Evolutionary conservation across 2,797 vertebrate genomes (phyloP).

Genomic region (Hemibagrus guttatus): DNA sequence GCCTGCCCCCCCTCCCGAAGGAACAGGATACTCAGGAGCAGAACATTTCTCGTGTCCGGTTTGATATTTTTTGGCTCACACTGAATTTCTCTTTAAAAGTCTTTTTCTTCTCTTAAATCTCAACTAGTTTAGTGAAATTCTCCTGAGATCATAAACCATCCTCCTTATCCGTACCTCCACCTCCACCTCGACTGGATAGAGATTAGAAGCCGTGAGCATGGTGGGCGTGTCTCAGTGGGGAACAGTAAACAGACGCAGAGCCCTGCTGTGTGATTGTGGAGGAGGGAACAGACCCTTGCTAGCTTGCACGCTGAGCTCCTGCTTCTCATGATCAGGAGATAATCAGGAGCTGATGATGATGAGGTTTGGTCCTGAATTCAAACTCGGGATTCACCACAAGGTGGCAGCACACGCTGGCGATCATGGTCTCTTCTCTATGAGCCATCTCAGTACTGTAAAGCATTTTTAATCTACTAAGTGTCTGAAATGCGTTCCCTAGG

Average conservation of each 20-base stretch:
- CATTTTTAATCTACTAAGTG: not conserved
- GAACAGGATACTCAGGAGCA: too few relatives aligned
- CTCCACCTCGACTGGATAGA: constrained; percentile 56
- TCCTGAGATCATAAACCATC: not conserved
- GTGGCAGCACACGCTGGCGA: constrained; percentile 66
- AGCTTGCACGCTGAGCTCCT: constrained; percentile 10
- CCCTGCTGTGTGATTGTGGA: constrained; percentile 62
- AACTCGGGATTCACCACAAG: constrained; percentile 68
- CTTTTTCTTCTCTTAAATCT: not conserved
- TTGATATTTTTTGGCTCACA: not conserved
- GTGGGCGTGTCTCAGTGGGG: constrained; percentile 60
- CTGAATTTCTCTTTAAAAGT: not conserved
- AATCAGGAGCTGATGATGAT: not conserved
- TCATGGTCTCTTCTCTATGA: not conserved
- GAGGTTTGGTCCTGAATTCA: constrained; percentile 47
- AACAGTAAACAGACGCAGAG: constrained; percentile 63
- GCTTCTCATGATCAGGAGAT: constrained; percentile 17
- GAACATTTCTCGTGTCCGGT: not conserved
- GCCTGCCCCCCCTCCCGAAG: too few relatives aligned
- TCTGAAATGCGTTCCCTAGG: not conserved
- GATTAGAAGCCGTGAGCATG: constrained; percentile 2
- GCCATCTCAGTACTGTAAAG: not conserved
- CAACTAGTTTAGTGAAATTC: not conserved
- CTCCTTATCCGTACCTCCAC: not conserved
- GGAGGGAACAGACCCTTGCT: constrained; percentile 50